These are phyloP conservation scores for Pogonomyrmex barbatus DNA, from an alignment of 1,140 invertebrate species.

Conservation along the genomic window DNA sequence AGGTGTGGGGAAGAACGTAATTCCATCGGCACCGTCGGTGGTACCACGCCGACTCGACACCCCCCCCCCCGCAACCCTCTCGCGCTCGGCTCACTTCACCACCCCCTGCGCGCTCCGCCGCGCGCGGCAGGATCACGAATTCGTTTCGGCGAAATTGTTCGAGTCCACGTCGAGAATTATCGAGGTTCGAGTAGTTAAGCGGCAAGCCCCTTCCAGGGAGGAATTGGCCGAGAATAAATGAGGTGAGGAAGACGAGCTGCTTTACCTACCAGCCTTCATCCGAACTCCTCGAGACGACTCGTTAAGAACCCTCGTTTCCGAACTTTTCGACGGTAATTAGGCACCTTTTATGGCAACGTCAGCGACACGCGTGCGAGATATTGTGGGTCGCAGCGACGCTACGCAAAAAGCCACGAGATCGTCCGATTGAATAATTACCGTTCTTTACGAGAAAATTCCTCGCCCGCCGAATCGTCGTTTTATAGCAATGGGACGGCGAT, in stretches of 20 bases:
- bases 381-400: neutral
- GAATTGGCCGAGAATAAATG: neutral
- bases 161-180: constrained; percentile 71
- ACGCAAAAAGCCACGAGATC: neutral
- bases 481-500: neutral
- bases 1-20: constrained; percentile 73
- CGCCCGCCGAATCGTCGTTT: constrained; percentile 13
- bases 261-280: neutral
- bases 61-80: neutral
- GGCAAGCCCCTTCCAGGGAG: constrained; percentile 40
- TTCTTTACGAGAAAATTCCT: constrained; percentile 3
- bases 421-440: constrained; percentile 40
- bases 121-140: constrained; percentile 69
- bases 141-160: constrained; percentile 75
- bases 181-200: constrained; percentile 67
- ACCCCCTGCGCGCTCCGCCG: constrained; percentile 3
- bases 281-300: constrained; percentile 6
- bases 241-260: neutral
- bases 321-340: constrained; percentile 29
- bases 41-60: constrained; percentile 70
- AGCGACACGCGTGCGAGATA: constrained; percentile 14
- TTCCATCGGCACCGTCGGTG: constrained; percentile 74
- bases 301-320: constrained; percentile 26
- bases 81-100: neutral
- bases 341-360: constrained; percentile 23